Conservation (phyloP, 1,140 invertebrate genomes). For the Eciton burchellii region DNA sequence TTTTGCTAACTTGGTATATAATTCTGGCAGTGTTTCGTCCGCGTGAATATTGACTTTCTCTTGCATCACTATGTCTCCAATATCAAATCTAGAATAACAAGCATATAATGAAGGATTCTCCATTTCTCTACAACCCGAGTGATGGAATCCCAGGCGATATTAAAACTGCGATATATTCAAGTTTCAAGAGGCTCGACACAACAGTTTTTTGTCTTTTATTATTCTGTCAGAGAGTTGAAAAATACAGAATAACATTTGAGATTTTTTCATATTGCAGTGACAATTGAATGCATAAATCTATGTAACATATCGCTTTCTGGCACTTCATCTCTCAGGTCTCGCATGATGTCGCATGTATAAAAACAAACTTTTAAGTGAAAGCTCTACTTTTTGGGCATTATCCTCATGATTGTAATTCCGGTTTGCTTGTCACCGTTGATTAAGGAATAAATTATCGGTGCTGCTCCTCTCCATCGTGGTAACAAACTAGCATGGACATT, state of each 20-base stretch:
- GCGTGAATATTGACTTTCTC: conserved; percentile 87
- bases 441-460: conserved; percentile 94
- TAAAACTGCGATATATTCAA: neutral
- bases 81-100: conserved; percentile 89
- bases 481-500: conserved; percentile 97
- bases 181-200: neutral
- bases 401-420: conserved; percentile 95
- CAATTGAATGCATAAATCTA: conserved; percentile 2
- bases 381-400: conserved; percentile 91
- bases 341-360: neutral
- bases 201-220: neutral
- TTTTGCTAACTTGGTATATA: conserved; percentile 88
- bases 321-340: neutral
- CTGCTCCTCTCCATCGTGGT: conserved; percentile 96
- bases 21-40: conserved; percentile 88
- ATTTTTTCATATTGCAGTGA: neutral
- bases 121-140: neutral
- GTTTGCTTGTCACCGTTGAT: conserved; percentile 93
- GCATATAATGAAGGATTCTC: conserved; percentile 18
- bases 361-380: conserved; percentile 35
- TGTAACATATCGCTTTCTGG: neutral
- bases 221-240: neutral
- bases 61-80: conserved; percentile 93
- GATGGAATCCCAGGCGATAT: neutral
- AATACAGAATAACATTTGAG: neutral